Conservation (phyloP, 2,113 vertebrate species). For the Silurus meridionalis region DNA sequence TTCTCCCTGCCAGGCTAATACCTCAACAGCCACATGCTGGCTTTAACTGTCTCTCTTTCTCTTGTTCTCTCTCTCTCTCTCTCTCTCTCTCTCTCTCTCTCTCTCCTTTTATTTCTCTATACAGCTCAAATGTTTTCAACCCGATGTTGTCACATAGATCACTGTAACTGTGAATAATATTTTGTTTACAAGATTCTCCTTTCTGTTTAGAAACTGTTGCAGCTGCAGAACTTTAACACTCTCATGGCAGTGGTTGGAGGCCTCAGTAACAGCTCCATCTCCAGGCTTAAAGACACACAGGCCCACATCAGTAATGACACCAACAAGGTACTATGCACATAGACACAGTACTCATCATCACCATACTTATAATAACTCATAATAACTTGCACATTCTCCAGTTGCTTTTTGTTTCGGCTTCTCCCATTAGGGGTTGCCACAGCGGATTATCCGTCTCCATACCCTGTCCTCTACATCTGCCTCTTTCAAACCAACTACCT, state of each 20-base stretch:
- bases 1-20: not conserved
- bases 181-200: not conserved
- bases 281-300: constrained; percentile 88
- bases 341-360: too few relatives aligned
- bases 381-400: not conserved
- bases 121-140: not conserved
- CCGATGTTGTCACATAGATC: not conserved
- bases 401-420: not conserved
- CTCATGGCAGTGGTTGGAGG: constrained; percentile 91
- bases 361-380: not conserved
- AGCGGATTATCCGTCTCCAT: too few relatives aligned
- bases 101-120: constrained; percentile 20
- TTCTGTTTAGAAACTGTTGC: constrained; percentile 80
- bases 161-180: not conserved
- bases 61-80: constrained; percentile 15
- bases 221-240: constrained; percentile 91
- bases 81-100: constrained; percentile 3
- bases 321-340: constrained; percentile 75
- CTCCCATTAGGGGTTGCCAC: too few relatives aligned
- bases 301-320: constrained; percentile 80
- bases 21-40: not conserved
- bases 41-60: not conserved
- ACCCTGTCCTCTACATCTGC: too few relatives aligned
- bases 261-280: constrained; percentile 89
- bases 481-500: too few relatives aligned